Evolutionary conservation across 53 echinoderm and acorn worm species (phyloP).

Genomic region (Arbacia lixula): DNA sequence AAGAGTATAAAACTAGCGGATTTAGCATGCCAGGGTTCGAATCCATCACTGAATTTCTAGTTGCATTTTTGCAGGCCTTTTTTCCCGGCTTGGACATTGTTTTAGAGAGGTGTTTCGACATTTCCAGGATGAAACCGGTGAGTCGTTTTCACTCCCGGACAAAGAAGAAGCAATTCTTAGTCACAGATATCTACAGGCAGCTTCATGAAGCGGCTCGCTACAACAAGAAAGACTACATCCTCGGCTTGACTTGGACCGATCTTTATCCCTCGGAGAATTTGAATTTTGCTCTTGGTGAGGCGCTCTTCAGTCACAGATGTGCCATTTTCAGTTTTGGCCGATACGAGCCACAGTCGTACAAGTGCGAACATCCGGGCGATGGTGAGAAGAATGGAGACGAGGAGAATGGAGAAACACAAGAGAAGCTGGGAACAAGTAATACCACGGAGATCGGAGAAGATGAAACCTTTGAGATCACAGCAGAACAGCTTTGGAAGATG

Average conservation of each 20-base stretch:
- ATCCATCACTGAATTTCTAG: constrained; percentile 33
- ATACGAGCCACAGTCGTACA: constrained; percentile 74
- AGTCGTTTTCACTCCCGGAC: constrained; percentile 72
- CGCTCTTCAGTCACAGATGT: constrained; percentile 66
- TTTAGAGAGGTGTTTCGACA: constrained; percentile 57
- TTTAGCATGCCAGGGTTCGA: constrained; percentile 55
- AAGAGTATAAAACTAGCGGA: constrained; percentile 55
- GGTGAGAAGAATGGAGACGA: not conserved
- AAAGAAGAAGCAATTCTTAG: constrained; percentile 76
- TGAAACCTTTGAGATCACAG: constrained; percentile 54
- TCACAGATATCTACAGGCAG: constrained; percentile 74
- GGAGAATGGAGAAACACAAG: constrained; percentile 4
- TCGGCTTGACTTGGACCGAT: constrained; percentile 94
- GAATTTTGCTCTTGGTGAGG: constrained; percentile 96
- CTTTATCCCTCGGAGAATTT: constrained; percentile 86
- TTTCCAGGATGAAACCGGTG: constrained; percentile 47
- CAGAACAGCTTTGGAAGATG: constrained; percentile 82
- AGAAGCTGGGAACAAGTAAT: not conserved
- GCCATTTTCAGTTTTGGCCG: constrained; percentile 91
- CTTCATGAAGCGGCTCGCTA: constrained; percentile 63
- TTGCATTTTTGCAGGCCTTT: constrained; percentile 53
- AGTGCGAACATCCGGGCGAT: not conserved
- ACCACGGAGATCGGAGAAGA: constrained; percentile 26
- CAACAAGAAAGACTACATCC: constrained; percentile 66
- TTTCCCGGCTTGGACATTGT: constrained; percentile 73